phyloP scores from a whole-genome alignment of 1,140 invertebrate genomes.

The Trachymyrmex cornetzi region DNA sequence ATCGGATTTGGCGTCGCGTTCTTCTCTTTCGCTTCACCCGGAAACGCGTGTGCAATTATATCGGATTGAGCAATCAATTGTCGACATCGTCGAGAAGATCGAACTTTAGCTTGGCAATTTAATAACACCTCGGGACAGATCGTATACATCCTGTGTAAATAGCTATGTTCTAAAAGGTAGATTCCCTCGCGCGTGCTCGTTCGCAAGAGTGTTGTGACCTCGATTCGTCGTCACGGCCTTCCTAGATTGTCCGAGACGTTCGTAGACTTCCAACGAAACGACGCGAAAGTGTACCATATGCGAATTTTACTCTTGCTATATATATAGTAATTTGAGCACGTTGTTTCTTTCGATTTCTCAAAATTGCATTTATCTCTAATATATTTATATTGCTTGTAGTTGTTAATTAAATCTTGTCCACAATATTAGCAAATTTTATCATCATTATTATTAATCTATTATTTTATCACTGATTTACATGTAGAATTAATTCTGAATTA shows the following conservation, averaged over 20 bases:
- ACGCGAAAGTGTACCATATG: constrained; percentile 45
- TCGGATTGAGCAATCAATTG: constrained; percentile 19
- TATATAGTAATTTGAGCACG: not conserved
- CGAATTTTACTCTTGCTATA: constrained; percentile 19
- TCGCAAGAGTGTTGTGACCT: constrained; percentile 50
- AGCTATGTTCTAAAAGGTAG: constrained; percentile 4
- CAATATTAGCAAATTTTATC: not conserved
- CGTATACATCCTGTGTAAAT: constrained; percentile 31
- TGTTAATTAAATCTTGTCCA: not conserved
- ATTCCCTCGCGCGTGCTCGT: not conserved
- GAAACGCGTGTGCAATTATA: constrained; percentile 3
- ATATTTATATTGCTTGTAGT: not conserved
- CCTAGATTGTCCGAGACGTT: constrained; percentile 27
- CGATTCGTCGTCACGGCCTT: constrained; percentile 59
- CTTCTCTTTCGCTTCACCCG: constrained; percentile 18
- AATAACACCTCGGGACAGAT: not conserved
- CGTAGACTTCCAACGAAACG: constrained; percentile 40
- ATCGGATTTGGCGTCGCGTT: not conserved
- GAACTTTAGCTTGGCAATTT: not conserved
- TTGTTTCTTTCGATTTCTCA: not conserved
- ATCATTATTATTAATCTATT: not conserved
- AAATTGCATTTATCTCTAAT: not conserved
- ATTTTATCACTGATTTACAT: constrained; percentile 11
- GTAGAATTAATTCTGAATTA: not conserved
- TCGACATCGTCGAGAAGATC: not conserved